Percentiles rank a stretch among this genome's conserved stretches.
Conservation (phyloP, 2,797 vertebrate genomes). For the Brachymystax lenok region DNA sequence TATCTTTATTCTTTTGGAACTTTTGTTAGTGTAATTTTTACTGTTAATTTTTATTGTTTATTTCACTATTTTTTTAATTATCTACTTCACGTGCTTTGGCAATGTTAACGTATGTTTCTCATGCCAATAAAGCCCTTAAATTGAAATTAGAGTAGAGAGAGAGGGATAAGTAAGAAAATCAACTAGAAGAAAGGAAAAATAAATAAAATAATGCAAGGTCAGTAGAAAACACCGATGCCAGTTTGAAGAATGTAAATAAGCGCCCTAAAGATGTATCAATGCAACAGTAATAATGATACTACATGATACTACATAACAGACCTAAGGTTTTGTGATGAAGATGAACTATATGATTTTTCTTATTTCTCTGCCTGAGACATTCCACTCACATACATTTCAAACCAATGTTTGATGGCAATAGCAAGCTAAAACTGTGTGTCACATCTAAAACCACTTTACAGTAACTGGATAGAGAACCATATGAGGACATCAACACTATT, state of each 20-base stretch:
- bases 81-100: no score
- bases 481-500: constrained; percentile 50
- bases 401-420: not conserved
- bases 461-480: constrained; percentile 1
- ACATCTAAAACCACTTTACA: constrained; percentile 13
- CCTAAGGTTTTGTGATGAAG: not conserved
- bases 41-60: no score
- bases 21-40: no score
- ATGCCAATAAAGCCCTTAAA: no score
- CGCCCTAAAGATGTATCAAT: not conserved
- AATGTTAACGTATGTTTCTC: no score
- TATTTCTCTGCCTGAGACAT: not conserved
- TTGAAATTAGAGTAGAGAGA: not conserved
- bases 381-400: not conserved
- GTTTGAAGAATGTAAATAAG: no score
- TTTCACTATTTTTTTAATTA: no score
- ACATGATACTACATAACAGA: not conserved
- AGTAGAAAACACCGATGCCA: no score
- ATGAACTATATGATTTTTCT: not conserved
- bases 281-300: not conserved
- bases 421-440: constrained; percentile 34
- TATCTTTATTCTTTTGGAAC: no score
- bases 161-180: no score
- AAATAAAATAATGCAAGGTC: no score
- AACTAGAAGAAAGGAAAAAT: no score